Base-by-base conservation (phyloP, 2,797 vertebrate species). In the Gorsachius magnificus region DNA sequence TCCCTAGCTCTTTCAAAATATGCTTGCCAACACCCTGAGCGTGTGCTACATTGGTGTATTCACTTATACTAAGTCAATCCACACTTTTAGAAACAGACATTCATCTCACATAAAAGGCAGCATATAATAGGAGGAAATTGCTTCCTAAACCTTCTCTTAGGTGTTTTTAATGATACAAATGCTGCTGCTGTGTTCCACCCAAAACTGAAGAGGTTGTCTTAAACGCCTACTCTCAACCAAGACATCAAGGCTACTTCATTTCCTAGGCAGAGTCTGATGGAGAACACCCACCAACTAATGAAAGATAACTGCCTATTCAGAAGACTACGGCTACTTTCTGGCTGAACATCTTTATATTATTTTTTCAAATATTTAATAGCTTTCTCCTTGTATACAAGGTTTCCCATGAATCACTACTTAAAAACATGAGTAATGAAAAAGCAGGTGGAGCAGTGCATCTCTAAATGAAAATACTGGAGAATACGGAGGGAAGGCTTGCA, bases 51-150 rank as follows among this genome's bases (percentile, higher is more conserved):
- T 3, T 33, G 29, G 14, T 41, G 6, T 5, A 28, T 35, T 88
- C 69, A 41, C 9, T 83, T 46, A 11, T 8, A 11, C 0, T 38
- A 56, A 65, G 64, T 66, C 33, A 77, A 33, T 56, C 16, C 33
- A 29, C 5, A 5, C 18, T 83, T 85, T 38, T 33, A n/a, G 68
- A 75, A 61, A 3, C 15, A 58, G 41, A 26, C n/a, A 66, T n/a
- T 65, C 28, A 48, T 85, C 56, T 94, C 76, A 48, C 7, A 80
- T 74, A 60, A 89, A 87, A 76, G 63, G 72, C 21, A 80, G 33
- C 10, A 89, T 83, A 83, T 35, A 63, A 80, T 17, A 85, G 35
- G 26, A 38, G 24, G 26, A 88, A 93, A 77, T 54, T 31, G 8
- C 58, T 86, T 88, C 29, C 64, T 83, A 48, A 88, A 48, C 33